A percentile compares a stretch with the other conserved stretches of the same genome.
Evolutionary conservation across 1,140 invertebrate species (phyloP).

Genomic region (Ceratina australensis): DNA sequence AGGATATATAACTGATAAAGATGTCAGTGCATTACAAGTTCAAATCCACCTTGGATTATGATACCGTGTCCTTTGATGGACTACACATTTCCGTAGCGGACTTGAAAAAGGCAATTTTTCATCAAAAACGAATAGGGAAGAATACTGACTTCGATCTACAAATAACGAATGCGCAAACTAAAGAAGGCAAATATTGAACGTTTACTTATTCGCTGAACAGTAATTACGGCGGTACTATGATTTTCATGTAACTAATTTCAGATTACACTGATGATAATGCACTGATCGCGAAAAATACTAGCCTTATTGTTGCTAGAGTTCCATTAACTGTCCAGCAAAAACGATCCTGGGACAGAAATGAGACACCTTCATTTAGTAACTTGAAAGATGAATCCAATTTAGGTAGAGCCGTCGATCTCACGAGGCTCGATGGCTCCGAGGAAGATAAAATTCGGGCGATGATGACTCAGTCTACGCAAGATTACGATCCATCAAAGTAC

Average conservation of each 20-base stretch:
- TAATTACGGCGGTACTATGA: neutral
- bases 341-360: slow-evolving; percentile 85
- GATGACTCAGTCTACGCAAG: slow-evolving; percentile 97
- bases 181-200: slow-evolving; percentile 87
- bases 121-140: slow-evolving; percentile 96
- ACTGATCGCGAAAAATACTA: slow-evolving; percentile 97
- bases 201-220: neutral
- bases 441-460: slow-evolving; percentile 98
- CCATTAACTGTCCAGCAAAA: slow-evolving; percentile 89
- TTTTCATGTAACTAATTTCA: slow-evolving; percentile 78
- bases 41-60: slow-evolving; percentile 96
- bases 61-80: slow-evolving; percentile 98
- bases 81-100: slow-evolving; percentile 96
- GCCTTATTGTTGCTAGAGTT: slow-evolving; percentile 95
- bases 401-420: slow-evolving; percentile 88
- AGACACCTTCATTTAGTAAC: slow-evolving; percentile 76
- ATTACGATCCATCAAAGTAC: slow-evolving; percentile 98
- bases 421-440: slow-evolving; percentile 94
- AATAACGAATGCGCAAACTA: slow-evolving; percentile 98
- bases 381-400: slow-evolving; percentile 81
- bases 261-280: slow-evolving; percentile 94
- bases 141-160: slow-evolving; percentile 97
- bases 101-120: slow-evolving; percentile 95
- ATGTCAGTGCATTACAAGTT: slow-evolving; percentile 99
- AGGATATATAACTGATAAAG: slow-evolving; percentile 66